phyloP scores from a whole-genome alignment of 2,113 vertebrate species.

The Rhinolophus sinicus region DNA sequence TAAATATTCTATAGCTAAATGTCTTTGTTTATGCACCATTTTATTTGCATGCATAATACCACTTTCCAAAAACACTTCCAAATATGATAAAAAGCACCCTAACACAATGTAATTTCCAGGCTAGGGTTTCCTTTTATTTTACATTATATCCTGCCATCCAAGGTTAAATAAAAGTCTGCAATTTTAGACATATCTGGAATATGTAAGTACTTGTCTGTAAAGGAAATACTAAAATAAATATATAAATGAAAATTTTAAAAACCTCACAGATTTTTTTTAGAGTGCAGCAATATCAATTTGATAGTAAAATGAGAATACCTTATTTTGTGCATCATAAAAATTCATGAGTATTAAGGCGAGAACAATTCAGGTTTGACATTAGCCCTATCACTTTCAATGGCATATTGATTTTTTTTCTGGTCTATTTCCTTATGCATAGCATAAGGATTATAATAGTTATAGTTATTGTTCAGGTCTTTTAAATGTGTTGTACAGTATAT shows the following conservation, averaged over 20 bases:
- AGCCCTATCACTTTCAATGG: not conserved
- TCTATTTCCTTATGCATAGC: not conserved
- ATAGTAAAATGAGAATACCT: not conserved
- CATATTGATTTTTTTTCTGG: not conserved
- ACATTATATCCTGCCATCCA: not conserved
- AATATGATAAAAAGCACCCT: not conserved
- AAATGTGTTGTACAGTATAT: not conserved
- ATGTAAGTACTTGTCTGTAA: not conserved
- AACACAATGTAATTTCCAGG: not conserved
- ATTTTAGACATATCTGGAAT: not conserved
- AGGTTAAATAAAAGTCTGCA: not conserved
- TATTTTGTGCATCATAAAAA: not conserved
- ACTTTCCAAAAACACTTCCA: not conserved
- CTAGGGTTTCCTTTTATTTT: not conserved
- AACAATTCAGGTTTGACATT: not conserved
- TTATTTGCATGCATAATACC: slow-evolving; percentile 16
- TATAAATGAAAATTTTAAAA: not conserved
- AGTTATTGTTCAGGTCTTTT: not conserved
- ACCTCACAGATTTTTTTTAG: not conserved
- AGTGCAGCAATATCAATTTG: not conserved
- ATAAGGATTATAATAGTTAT: not conserved
- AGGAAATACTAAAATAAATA: not conserved
- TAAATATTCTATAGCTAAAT: slow-evolving; percentile 45
- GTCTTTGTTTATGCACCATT: not conserved
- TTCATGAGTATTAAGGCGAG: not conserved